phyloP scores from a whole-genome alignment of 1,140 invertebrate species.

The Drosophila carrolli region DNA sequence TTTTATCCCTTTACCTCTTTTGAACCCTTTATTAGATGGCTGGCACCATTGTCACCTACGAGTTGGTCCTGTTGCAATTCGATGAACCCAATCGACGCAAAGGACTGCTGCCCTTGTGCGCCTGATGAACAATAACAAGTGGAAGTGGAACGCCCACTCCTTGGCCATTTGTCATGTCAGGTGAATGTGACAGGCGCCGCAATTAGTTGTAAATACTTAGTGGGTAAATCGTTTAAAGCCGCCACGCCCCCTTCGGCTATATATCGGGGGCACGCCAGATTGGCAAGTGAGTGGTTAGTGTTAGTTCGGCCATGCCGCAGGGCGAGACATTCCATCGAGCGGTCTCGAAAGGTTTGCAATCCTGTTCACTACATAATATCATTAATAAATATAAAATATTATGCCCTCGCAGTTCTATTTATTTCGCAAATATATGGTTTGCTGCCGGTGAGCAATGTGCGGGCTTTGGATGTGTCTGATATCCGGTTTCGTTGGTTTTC shows the following conservation, averaged over 20 bases:
- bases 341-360: slow-evolving; percentile 55
- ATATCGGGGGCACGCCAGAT: slow-evolving; percentile 6
- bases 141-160: neutral
- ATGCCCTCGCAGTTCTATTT: slow-evolving; percentile 60
- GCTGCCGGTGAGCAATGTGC: slow-evolving; percentile 66
- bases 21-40: slow-evolving; percentile 55
- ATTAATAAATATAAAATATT: neutral
- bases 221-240: slow-evolving; percentile 51
- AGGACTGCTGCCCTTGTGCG: slow-evolving; percentile 68
- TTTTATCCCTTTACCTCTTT: neutral
- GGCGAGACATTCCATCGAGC: slow-evolving; percentile 69
- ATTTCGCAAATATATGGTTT: slow-evolving; percentile 72
- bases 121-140: slow-evolving; percentile 23
- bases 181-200: slow-evolving; percentile 58
- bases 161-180: slow-evolving; percentile 63
- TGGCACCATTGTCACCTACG: slow-evolving; percentile 89
- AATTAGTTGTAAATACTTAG: slow-evolving; percentile 67
- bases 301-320: slow-evolving; percentile 58
- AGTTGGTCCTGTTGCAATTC: slow-evolving; percentile 88
- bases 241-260: slow-evolving; percentile 38
- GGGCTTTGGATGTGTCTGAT: slow-evolving; percentile 31
- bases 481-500: slow-evolving; percentile 64
- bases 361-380: no score
- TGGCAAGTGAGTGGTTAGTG: slow-evolving; percentile 30
- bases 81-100: slow-evolving; percentile 78